A percentile compares a stretch with the other conserved stretches of the same genome.
Conservation (phyloP, 2,888 invertebrate genomes). For the Phortica magna region DNA sequence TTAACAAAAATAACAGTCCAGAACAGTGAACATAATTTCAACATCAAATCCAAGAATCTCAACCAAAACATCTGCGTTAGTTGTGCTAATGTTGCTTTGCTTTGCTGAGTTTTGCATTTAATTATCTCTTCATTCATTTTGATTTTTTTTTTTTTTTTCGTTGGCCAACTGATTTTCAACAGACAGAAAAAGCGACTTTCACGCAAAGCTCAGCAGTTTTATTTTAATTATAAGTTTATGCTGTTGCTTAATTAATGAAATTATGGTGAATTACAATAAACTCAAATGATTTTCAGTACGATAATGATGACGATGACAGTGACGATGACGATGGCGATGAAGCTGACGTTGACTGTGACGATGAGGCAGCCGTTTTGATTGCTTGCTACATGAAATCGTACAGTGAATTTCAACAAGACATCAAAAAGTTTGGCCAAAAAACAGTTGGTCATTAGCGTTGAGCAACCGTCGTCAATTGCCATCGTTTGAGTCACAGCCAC, state of each 20-base stretch:
- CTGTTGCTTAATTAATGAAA: conserved; percentile 26
- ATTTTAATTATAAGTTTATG: conserved; percentile 21
- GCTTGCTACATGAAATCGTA: too few relatives aligned
- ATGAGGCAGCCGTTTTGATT: neutral
- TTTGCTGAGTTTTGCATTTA: neutral
- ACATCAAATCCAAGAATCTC: neutral
- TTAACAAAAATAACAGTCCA: neutral
- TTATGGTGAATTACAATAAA: conserved; percentile 22
- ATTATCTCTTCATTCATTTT: neutral
- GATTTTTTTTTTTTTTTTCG: too few relatives aligned
- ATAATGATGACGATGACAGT: neutral
- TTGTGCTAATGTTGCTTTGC: too few relatives aligned
- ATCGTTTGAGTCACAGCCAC: too few relatives aligned
- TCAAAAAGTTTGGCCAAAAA: neutral
- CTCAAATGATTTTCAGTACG: neutral
- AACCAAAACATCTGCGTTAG: too few relatives aligned
- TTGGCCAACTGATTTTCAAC: neutral
- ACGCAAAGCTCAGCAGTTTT: conserved; percentile 13
- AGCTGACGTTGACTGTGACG: neutral
- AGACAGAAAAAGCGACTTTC: neutral
- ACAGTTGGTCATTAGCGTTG: neutral
- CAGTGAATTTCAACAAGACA: too few relatives aligned
- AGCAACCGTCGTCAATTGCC: too few relatives aligned
- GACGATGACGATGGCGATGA: neutral
- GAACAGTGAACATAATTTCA: neutral